These are phyloP conservation scores for Oostethus manadensis DNA, from an alignment of 2,113 vertebrate genomes.

Conservation along the genomic window DNA sequence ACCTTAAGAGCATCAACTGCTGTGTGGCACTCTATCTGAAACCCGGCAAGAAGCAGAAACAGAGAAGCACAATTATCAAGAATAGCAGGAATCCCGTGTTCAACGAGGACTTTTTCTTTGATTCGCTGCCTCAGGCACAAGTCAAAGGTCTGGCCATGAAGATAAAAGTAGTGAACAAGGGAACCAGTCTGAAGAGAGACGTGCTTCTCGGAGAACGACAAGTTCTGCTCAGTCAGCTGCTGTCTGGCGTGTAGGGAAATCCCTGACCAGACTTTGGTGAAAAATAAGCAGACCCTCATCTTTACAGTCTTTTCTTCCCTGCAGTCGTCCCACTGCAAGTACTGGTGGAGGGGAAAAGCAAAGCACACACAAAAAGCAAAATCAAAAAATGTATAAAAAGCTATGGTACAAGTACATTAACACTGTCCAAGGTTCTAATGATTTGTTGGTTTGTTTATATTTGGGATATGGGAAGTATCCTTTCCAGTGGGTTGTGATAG, in stretches of 20 bases:
- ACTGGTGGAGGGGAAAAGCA: conserved; percentile 23
- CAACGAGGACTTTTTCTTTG: conserved; percentile 98
- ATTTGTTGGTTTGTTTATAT: conserved; percentile 15
- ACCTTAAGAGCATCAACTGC: conserved; percentile 89
- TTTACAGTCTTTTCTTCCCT: conserved; percentile 15
- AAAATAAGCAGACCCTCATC: conserved; percentile 24
- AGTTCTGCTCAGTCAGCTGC: conserved; percentile 81
- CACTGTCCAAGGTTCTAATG: not conserved
- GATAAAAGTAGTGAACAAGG: conserved; percentile 96
- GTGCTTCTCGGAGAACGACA: conserved; percentile 88
- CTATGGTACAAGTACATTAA: not conserved
- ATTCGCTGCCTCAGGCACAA: conserved; percentile 78
- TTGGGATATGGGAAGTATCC: conserved; percentile 26
- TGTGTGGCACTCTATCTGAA: conserved; percentile 90
- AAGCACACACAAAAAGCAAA: not conserved
- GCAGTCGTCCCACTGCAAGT: conserved; percentile 10
- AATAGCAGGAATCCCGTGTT: conserved; percentile 91
- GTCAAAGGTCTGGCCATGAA: conserved; percentile 85
- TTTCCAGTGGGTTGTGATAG: conserved; percentile 19
- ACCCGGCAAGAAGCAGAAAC: conserved; percentile 94
- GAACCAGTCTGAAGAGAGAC: conserved; percentile 90
- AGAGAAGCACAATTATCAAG: conserved; percentile 94
- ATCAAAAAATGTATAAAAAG: not conserved
- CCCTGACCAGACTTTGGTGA: conserved; percentile 29
- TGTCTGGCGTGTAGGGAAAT: conserved; percentile 66